A percentile compares a stretch with the other conserved stretches of the same genome.
Evolutionary conservation across 1,140 invertebrate genomes (phyloP).

Genomic region (Lepidurus couesii): DNA sequence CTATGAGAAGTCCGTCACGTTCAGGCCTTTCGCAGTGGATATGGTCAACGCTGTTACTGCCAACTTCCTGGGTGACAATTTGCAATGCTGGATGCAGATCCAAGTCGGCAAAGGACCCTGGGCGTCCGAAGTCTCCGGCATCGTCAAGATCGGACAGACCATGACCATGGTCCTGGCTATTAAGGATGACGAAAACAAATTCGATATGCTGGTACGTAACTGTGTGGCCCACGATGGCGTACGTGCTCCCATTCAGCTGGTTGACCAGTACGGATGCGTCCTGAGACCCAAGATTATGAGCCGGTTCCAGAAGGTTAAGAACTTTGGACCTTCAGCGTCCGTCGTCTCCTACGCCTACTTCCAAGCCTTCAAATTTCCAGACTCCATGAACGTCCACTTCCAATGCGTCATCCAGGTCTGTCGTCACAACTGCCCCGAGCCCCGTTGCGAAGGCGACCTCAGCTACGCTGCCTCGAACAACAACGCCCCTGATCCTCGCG

Average conservation of each 20-base stretch:
- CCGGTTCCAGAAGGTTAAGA: conserved; percentile 92
- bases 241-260: conserved; percentile 81
- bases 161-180: conserved; percentile 95
- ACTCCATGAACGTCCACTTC: conserved; percentile 96
- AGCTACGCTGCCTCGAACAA: conserved; percentile 58
- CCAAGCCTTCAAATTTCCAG: conserved; percentile 94
- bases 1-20: conserved; percentile 89
- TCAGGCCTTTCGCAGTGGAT: conserved; percentile 87
- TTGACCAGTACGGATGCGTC: conserved; percentile 86
- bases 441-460: conserved; percentile 68
- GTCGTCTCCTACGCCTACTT: conserved; percentile 92
- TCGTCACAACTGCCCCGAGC: conserved; percentile 84
- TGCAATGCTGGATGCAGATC: conserved; percentile 95
- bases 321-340: conserved; percentile 86
- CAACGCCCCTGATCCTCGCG: conserved; percentile 36
- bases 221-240: conserved; percentile 92
- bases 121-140: conserved; percentile 88
- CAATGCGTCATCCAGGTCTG: conserved; percentile 94
- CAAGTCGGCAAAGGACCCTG: conserved; percentile 90
- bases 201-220: conserved; percentile 89
- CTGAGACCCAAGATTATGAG: conserved; percentile 86
- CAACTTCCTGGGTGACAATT: conserved; percentile 88
- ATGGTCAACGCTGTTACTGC: conserved; percentile 89
- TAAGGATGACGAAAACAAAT: conserved; percentile 91
- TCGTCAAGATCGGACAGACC: conserved; percentile 90